These are phyloP conservation scores for Eremobia ochroleuca DNA, from an alignment of 2,888 invertebrate genomes.

Conservation along the genomic window DNA sequence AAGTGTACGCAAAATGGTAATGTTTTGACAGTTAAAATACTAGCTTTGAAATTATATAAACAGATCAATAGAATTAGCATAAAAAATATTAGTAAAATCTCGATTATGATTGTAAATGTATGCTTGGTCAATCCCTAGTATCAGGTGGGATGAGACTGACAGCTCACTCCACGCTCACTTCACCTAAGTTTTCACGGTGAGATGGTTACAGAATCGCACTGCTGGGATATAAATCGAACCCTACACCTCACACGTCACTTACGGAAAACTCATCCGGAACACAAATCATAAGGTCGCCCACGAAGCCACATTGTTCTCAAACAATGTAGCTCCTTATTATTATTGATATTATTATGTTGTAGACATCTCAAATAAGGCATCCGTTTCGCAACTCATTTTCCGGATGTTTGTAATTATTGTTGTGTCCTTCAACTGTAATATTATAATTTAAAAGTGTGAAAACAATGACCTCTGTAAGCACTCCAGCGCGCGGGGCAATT, in stretches of 20 bases:
- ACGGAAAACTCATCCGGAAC: constrained; percentile 34
- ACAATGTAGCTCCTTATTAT: constrained; percentile 22
- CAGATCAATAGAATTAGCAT: too few species aligned
- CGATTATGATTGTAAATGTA: too few species aligned
- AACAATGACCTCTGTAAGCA: not conserved
- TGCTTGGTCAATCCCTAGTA: too few species aligned
- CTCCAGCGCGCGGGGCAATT: too few species aligned
- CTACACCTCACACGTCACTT: not conserved
- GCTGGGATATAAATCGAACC: not conserved
- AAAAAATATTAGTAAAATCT: too few species aligned
- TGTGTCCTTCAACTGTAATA: constrained; percentile 3
- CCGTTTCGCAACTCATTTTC: constrained; percentile 30
- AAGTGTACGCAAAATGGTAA: too few species aligned
- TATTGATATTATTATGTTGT: constrained; percentile 25
- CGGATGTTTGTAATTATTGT: constrained; percentile 26
- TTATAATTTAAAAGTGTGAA: not conserved
- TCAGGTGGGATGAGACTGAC: too few species aligned
- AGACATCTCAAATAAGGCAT: not conserved
- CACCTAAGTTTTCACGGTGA: too few species aligned
- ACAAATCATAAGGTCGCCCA: constrained; percentile 29
- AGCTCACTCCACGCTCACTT: too few species aligned
- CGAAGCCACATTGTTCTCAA: constrained; percentile 34
- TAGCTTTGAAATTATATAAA: too few species aligned
- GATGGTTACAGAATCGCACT: too few species aligned
- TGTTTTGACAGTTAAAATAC: too few species aligned